Base-by-base conservation (phyloP, 2,113 vertebrate species). In the Aythya baeri region DNA sequence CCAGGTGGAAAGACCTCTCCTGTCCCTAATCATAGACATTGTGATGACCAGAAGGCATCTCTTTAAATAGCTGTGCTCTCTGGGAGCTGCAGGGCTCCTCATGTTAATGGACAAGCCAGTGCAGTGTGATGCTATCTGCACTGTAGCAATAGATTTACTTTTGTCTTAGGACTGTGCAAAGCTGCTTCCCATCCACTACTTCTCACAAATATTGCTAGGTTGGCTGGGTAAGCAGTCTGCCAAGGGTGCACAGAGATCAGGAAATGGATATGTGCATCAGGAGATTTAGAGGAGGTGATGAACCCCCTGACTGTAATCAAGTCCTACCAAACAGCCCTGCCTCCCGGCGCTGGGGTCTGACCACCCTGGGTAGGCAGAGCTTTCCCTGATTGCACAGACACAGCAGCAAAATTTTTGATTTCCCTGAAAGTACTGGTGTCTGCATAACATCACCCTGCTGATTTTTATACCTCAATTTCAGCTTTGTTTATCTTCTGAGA, bases 401-500 rank as follows among this genome's bases (percentile, higher is more conserved):
- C 22, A 83, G 55, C 8, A 88, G 75, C 63, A 80, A 81, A 83
- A 86, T 63, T 80, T 80, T 59, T 83, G 6, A 55, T 77, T 85
- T 86, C 41, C 38, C 46, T 86, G 25, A 68, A 91, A 74, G 68
- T 3, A 85, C 25, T 27, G 11, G 46, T 76, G 81, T 87, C 89
- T 96, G 91, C 52, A 31, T 71, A 85, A 59, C 58, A 80, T 83
- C 85, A 73, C 50, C 36, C 29, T 34, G 31, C 44, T 91, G 70
- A 88, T 84, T 90, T 96, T 93, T 79, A 38, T 38, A 49, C 88
- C 89, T 87, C 8, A 0, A 36, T 87, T 95, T 82, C 74, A 89
- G 32, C 58, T 89, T 76, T 94, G 77, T 96, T 94, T 95, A 73
- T 79, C 54, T 88, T 93, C 62, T 82, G 58, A 89, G 83, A 79